These are phyloP conservation scores for Lordiphosa stackelbergi DNA, from an alignment of 1,140 invertebrate species.

Conservation along the genomic window DNA sequence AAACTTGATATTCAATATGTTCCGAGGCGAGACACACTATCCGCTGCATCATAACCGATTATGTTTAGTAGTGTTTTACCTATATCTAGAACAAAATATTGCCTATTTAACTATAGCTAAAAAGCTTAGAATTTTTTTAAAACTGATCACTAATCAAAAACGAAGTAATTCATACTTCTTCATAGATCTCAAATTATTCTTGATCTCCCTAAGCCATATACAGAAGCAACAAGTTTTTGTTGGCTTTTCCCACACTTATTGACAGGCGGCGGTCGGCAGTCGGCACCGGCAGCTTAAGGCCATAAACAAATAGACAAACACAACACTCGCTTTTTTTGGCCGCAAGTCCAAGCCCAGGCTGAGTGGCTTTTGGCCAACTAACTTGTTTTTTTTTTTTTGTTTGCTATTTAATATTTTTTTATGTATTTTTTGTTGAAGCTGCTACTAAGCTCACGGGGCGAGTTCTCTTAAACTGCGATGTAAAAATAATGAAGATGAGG, in stretches of 20 bases:
- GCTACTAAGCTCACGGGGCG: slow-evolving; percentile 43
- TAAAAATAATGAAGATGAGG: slow-evolving; percentile 63
- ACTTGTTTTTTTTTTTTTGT: slow-evolving; percentile 22
- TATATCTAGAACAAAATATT: no score
- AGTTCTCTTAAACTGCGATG: slow-evolving; percentile 44
- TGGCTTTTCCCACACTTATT: slow-evolving; percentile 72
- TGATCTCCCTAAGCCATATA: background rate
- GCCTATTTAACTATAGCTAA: no score
- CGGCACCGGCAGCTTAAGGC: slow-evolving; percentile 56
- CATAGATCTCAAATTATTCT: no score
- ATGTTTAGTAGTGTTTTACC: no score
- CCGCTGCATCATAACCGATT: no score
- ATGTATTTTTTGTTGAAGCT: slow-evolving; percentile 36
- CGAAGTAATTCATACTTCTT: no score
- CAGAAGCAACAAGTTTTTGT: slow-evolving; percentile 39
- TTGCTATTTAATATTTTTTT: slow-evolving; percentile 39
- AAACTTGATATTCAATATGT: no score
- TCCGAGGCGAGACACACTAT: no score
- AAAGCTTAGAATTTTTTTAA: no score
- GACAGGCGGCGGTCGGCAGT: slow-evolving; percentile 42
- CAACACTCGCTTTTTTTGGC: slow-evolving; percentile 2
- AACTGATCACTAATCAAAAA: no score
- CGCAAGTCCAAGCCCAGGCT: slow-evolving; percentile 16
- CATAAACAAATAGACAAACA: slow-evolving; percentile 72
- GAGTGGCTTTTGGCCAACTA: slow-evolving; percentile 67